Conservation (phyloP, 2,797 vertebrate genomes). For the Myotis pilosus region DNA sequence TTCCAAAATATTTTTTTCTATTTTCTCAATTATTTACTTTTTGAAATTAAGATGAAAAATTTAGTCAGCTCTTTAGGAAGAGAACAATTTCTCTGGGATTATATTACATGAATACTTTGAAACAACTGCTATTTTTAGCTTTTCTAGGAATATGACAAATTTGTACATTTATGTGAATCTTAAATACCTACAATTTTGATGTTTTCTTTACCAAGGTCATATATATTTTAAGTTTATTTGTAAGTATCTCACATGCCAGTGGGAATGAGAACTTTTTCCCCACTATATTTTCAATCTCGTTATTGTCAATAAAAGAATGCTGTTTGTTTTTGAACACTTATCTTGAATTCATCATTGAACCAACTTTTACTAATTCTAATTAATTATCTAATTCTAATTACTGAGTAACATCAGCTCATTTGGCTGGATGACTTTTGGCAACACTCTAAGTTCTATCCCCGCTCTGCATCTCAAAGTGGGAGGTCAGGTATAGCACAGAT, state of each 20-base stretch:
- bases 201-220: neutral
- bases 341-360: neutral
- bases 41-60: slow-evolving; percentile 11
- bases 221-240: neutral
- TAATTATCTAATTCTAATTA: neutral
- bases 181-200: neutral
- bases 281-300: neutral
- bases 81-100: neutral
- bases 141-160: neutral
- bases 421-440: neutral
- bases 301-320: neutral
- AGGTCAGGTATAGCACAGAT: neutral
- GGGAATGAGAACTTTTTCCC: neutral
- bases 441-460: neutral
- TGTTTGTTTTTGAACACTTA: neutral
- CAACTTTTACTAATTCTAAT: neutral
- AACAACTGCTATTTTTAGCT: neutral
- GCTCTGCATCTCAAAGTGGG: neutral
- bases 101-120: neutral
- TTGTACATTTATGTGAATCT: neutral
- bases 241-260: neutral
- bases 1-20: neutral
- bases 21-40: slow-evolving; percentile 10
- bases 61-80: neutral
- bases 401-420: neutral